phyloP scores from a whole-genome alignment of 2,888 invertebrate species.

The Agrotis clavis region DNA sequence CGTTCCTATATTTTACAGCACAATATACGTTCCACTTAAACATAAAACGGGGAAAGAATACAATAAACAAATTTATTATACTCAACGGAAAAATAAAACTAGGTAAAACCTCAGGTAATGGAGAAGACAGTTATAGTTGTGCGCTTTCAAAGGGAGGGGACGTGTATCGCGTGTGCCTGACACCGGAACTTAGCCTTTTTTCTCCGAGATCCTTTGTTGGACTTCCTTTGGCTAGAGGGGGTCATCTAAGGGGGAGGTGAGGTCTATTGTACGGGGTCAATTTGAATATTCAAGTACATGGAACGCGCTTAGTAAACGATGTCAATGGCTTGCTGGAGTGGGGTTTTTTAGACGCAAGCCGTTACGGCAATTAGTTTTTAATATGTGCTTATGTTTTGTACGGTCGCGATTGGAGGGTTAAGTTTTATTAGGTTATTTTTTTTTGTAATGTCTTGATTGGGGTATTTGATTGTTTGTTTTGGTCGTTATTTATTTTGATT shows the following conservation, averaged over 20 bases:
- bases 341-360: conserved; percentile 58
- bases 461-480: background rate
- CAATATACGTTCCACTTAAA: conserved; percentile 56
- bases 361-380: conserved; percentile 65
- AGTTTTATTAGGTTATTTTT: conserved; percentile 16
- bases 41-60: conserved; percentile 61
- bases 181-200: conserved; percentile 86
- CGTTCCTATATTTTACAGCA: conserved; percentile 48
- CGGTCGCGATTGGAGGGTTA: conserved; percentile 41
- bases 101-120: conserved; percentile 61
- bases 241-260: conserved; percentile 66
- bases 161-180: conserved; percentile 80
- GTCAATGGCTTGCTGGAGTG: conserved; percentile 73
- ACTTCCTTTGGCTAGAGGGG: conserved; percentile 79
- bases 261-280: conserved; percentile 81
- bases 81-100: conserved; percentile 61
- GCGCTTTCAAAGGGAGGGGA: conserved; percentile 65
- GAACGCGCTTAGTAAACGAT: conserved; percentile 79
- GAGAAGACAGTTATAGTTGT: conserved; percentile 63
- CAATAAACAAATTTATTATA: conserved; percentile 68
- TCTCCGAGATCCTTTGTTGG: conserved; percentile 83
- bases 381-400: conserved; percentile 44
- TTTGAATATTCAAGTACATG: conserved; percentile 87
- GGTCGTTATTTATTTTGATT: background rate
- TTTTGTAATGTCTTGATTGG: conserved; percentile 1